Evolutionary conservation across 2,888 invertebrate species (phyloP).

Genomic region (Drosophila lacicola): DNA sequence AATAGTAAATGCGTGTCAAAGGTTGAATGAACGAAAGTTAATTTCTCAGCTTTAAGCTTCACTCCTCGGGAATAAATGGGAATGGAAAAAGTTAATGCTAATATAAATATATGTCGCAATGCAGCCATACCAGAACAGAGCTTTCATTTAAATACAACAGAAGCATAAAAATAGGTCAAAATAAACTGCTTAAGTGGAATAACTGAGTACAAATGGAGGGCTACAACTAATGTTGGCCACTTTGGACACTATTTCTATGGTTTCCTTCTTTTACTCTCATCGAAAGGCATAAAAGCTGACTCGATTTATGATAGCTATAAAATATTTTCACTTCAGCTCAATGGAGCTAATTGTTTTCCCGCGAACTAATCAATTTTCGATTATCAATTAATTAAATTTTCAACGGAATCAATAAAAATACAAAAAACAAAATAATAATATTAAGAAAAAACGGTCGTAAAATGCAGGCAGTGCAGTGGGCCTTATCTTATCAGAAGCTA

Average conservation of each 20-base stretch:
- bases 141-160: background rate
- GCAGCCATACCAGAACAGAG: too few relatives aligned
- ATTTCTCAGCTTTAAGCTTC: too few relatives aligned
- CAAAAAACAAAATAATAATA: slow-evolving; percentile 5
- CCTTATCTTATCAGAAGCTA: slow-evolving; percentile 54
- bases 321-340: slow-evolving; percentile 5
- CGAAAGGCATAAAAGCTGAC: background rate
- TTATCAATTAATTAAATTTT: slow-evolving; percentile 77
- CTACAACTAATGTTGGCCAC: slow-evolving; percentile 35
- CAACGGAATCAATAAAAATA: slow-evolving; percentile 29
- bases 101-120: background rate
- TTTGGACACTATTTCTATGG: slow-evolving; percentile 42
- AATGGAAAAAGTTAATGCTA: too few relatives aligned
- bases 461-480: slow-evolving; percentile 25
- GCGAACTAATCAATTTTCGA: slow-evolving; percentile 60
- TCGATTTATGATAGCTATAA: slow-evolving; percentile 2
- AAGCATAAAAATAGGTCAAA: slow-evolving; percentile 27
- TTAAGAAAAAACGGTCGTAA: background rate
- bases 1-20: too few relatives aligned
- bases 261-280: slow-evolving; percentile 11
- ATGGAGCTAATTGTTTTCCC: background rate
- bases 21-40: too few relatives aligned
- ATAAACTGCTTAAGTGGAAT: slow-evolving; percentile 42
- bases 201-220: slow-evolving; percentile 1
- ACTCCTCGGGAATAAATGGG: too few relatives aligned